A percentile compares a stretch with the other conserved stretches of the same genome.
phyloP scores from a whole-genome alignment of 2,113 vertebrate species.

The Dendrocopos noguchii region DNA sequence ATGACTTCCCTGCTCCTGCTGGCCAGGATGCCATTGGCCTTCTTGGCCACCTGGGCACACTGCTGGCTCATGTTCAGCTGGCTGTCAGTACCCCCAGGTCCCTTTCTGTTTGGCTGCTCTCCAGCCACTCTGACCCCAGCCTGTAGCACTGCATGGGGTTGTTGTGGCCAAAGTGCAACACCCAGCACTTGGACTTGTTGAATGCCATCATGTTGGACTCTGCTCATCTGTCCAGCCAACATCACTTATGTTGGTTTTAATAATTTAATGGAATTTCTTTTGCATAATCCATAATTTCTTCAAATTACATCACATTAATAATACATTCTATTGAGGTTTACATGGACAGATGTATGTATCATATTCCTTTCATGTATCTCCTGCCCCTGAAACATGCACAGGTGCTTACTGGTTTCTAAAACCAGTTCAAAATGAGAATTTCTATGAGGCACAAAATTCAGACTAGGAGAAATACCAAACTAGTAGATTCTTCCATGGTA shows the following conservation, averaged over 20 bases:
- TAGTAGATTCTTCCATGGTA: background rate
- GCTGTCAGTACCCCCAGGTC: too few relatives aligned
- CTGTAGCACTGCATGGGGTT: too few relatives aligned
- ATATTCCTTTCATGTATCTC: background rate
- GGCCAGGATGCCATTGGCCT: too few relatives aligned
- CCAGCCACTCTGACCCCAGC: too few relatives aligned
- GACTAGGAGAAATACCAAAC: background rate
- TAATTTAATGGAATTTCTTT: background rate
- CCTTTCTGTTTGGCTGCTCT: too few relatives aligned
- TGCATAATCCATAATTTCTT: background rate
- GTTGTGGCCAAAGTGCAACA: too few relatives aligned
- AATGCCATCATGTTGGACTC: too few relatives aligned
- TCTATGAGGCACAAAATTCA: background rate
- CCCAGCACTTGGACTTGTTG: too few relatives aligned
- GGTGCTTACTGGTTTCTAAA: background rate
- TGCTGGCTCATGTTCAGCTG: too few relatives aligned
- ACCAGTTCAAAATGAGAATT: background rate
- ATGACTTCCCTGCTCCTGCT: too few relatives aligned
- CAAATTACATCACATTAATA: background rate
- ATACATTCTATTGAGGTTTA: background rate
- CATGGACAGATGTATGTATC: background rate
- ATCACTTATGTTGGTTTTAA: background rate
- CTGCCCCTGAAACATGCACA: background rate
- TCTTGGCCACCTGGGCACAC: too few relatives aligned
- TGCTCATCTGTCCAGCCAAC: background rate